A percentile compares a stretch with the other conserved stretches of the same genome.
phyloP scores from a whole-genome alignment of 2,113 vertebrate genomes.

The Festucalex cinctus region DNA sequence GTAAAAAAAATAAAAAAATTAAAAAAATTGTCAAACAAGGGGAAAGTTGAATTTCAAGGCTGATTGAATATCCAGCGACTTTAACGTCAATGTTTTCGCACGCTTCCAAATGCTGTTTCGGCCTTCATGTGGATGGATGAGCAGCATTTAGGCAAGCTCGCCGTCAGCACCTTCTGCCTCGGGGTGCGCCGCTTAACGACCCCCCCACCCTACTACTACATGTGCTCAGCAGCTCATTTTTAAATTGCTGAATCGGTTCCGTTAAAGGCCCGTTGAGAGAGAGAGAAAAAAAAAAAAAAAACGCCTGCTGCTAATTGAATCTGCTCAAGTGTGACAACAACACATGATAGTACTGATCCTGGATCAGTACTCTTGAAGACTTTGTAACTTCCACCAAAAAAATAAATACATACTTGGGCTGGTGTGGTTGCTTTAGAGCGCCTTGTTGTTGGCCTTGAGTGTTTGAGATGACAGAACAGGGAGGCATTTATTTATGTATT shows the following conservation, averaged over 20 bases:
- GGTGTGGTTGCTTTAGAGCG: not conserved
- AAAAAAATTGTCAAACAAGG: too few species aligned
- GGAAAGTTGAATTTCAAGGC: too few species aligned
- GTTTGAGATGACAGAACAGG: not conserved
- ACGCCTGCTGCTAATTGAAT: slow-evolving; percentile 45
- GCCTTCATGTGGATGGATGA: slow-evolving; percentile 17
- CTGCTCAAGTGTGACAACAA: slow-evolving; percentile 19
- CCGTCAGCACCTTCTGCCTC: slow-evolving; percentile 18
- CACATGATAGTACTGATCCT: not conserved
- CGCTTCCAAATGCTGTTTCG: not conserved
- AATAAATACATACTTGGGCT: slow-evolving; percentile 10
- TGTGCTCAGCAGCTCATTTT: slow-evolving; percentile 12
- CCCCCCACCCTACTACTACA: not conserved
- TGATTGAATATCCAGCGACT: too few species aligned
- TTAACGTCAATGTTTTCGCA: too few species aligned
- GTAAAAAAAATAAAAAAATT: not conserved
- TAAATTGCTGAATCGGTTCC: not conserved
- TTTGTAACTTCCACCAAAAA: too few species aligned
- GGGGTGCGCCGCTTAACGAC: slow-evolving; percentile 1
- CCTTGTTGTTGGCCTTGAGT: slow-evolving; percentile 20
- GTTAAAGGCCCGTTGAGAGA: not conserved
- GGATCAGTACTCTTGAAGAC: not conserved
- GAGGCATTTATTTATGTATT: too few species aligned
- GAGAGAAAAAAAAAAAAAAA: too few species aligned
- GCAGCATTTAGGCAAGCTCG: slow-evolving; percentile 13